Conservation (phyloP, 2,888 invertebrate species). For the Heteromyza rotundicornis region DNA sequence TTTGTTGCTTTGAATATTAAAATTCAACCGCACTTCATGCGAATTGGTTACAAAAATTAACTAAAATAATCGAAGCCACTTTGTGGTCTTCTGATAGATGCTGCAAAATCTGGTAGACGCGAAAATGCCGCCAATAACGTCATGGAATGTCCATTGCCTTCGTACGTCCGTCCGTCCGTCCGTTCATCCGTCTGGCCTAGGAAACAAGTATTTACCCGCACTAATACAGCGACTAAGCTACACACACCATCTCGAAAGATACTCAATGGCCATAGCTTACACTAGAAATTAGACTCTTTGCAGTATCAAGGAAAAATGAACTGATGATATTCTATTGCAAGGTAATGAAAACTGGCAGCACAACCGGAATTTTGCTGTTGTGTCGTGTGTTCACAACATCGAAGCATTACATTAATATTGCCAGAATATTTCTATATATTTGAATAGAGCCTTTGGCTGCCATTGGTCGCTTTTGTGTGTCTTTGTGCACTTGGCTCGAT, state of each 20-base stretch:
- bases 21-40: conserved; percentile 13
- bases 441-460: conserved; percentile 7
- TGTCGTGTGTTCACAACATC: not conserved
- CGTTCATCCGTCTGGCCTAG: too few relatives aligned
- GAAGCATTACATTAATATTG: not conserved
- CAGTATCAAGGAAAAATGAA: conserved; percentile 9
- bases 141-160: too few relatives aligned
- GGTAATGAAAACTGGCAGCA: conserved; percentile 8
- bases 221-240: too few relatives aligned
- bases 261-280: too few relatives aligned
- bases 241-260: too few relatives aligned
- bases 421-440: not conserved
- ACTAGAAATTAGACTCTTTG: too few relatives aligned
- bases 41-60: not conserved
- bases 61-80: too few relatives aligned
- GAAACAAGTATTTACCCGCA: too few relatives aligned
- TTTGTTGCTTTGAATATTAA: not conserved
- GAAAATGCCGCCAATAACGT: too few relatives aligned
- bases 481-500: not conserved
- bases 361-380: not conserved
- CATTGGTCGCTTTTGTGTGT: not conserved
- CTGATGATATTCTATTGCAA: not conserved
- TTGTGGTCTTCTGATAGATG: too few relatives aligned
- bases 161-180: too few relatives aligned
- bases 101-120: too few relatives aligned